These are phyloP conservation scores for Eurytoma californica DNA, from an alignment of 2,888 invertebrate species.

Conservation along the genomic window DNA sequence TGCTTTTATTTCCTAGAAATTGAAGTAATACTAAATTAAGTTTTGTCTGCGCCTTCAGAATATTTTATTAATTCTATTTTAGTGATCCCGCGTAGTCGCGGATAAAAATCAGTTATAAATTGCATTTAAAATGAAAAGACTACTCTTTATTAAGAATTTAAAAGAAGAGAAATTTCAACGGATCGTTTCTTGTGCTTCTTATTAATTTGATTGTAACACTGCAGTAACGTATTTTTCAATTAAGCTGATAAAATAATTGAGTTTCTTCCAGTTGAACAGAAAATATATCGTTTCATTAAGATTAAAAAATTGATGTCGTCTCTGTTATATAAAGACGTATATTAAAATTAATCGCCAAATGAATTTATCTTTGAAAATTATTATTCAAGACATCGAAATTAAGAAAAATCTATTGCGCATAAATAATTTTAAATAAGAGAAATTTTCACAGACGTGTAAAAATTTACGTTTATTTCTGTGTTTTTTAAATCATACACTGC, in stretches of 20 bases:
- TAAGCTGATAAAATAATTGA: constrained; percentile 8
- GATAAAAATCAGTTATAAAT: neutral
- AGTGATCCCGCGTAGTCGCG: neutral
- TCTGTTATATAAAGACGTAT: neutral
- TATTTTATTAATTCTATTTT: neutral
- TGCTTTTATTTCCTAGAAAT: too few species aligned
- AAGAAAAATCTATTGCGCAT: too few species aligned
- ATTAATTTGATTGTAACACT: constrained; percentile 6
- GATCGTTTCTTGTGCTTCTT: neutral
- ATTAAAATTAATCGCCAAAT: neutral
- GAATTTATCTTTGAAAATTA: too few species aligned
- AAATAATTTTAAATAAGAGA: too few species aligned
- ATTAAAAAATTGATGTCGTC: neutral
- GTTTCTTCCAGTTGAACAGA: neutral
- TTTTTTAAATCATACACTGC: too few species aligned
- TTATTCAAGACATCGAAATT: too few species aligned
- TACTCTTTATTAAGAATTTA: neutral
- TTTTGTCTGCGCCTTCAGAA: neutral
- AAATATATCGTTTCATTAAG: neutral
- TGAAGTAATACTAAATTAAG: neutral
- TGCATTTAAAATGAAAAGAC: constrained; percentile 2
- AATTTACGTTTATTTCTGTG: too few species aligned
- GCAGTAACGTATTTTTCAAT: constrained; percentile 4
- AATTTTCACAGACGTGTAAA: too few species aligned
- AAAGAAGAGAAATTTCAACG: constrained; percentile 1